Evolutionary conservation across 2,888 invertebrate species (phyloP).

Genomic region (Agrochola lychnidis): DNA sequence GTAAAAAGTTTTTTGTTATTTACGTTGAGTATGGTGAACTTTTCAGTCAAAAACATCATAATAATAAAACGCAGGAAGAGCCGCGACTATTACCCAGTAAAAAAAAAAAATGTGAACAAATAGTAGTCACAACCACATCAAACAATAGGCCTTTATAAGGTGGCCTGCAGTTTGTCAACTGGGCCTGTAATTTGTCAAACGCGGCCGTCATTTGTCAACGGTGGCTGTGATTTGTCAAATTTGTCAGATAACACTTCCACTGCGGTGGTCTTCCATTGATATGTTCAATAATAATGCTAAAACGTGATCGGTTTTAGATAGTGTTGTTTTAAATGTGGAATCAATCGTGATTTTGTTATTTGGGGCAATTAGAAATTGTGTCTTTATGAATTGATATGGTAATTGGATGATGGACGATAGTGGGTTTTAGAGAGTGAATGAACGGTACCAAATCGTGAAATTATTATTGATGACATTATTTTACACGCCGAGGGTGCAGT

Average conservation of each 20-base stretch:
- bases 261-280: conserved; percentile 65
- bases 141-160: conserved; percentile 60
- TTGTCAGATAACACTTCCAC: conserved; percentile 73
- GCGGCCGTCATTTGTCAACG: conserved; percentile 74
- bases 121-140: conserved; percentile 19
- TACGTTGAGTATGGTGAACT: not conserved
- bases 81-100: not conserved
- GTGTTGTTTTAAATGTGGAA: conserved; percentile 19
- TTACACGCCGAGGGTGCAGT: not conserved
- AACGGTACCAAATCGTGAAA: not conserved
- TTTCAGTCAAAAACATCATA: not conserved
- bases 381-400: conserved; percentile 13
- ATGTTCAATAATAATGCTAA: conserved; percentile 51
- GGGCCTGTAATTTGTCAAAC: conserved; percentile 60
- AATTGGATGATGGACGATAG: conserved; percentile 5
- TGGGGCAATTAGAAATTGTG: conserved; percentile 43
- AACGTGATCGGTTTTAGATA: conserved; percentile 49
- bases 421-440: conserved; percentile 2
- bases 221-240: conserved; percentile 81
- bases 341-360: conserved; percentile 57
- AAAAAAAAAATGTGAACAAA: conserved; percentile 23
- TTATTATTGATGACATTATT: not conserved
- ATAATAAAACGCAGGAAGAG: no score
- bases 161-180: conserved; percentile 63
- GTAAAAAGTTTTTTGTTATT: no score